Conservation (phyloP, 2,888 invertebrate genomes). For the Drosophila dives region DNA sequence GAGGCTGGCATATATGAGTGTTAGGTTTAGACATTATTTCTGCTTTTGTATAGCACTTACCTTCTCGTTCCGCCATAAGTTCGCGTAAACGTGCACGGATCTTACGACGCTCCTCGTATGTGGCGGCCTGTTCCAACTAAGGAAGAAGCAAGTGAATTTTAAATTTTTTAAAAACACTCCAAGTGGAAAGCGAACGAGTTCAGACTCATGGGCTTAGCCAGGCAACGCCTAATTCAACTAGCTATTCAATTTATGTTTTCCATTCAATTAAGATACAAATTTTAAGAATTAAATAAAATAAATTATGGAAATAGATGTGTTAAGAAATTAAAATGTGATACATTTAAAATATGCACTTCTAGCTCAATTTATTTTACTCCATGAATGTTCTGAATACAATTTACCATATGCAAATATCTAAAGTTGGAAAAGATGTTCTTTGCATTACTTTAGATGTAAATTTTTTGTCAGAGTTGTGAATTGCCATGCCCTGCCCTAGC, state of each 20-base stretch:
- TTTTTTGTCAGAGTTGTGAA: neutral
- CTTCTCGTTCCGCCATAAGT: conserved; percentile 95
- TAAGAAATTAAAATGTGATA: neutral
- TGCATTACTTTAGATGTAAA: too few relatives aligned
- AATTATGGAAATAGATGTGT: neutral
- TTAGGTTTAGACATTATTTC: conserved; percentile 8
- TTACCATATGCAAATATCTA: neutral
- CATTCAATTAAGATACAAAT: neutral
- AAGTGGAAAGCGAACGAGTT: neutral
- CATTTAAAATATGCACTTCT: neutral
- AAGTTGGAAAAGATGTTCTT: neutral
- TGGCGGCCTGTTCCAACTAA: conserved; percentile 93
- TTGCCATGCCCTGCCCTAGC: neutral
- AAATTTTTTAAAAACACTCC: too few relatives aligned
- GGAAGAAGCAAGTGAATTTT: neutral
- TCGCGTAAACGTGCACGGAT: conserved; percentile 92
- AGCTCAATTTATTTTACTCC: neutral
- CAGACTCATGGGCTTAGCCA: neutral
- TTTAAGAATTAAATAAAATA: neutral
- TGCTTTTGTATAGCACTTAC: conserved; percentile 85
- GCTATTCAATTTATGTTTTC: neutral
- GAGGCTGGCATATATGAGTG: conserved; percentile 21
- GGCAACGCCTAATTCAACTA: neutral
- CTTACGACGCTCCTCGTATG: conserved; percentile 94
- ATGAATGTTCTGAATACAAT: neutral